These are phyloP conservation scores for Magallana ariakensis DNA, from an alignment of 1,140 invertebrate species.

Conservation along the genomic window DNA sequence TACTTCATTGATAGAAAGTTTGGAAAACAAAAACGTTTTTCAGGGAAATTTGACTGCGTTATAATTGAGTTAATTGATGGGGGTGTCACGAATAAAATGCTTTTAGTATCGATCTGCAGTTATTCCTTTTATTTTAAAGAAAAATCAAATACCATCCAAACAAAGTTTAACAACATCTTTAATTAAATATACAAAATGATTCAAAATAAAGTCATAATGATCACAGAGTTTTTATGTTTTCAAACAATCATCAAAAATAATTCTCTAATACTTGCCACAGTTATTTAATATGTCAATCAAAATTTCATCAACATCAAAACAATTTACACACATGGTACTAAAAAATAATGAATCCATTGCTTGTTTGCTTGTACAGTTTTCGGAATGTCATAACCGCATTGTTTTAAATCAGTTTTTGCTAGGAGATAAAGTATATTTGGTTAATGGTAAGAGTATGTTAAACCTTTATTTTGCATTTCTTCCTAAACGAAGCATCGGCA, in stretches of 20 bases:
- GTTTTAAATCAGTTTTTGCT: not conserved
- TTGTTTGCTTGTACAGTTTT: constrained; percentile 38
- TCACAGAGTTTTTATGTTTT: constrained; percentile 12
- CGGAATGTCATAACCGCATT: constrained; percentile 1
- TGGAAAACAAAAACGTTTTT: no score
- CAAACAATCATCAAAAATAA: constrained; percentile 22
- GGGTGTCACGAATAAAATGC: no score
- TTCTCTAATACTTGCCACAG: constrained; percentile 11
- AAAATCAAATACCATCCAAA: not conserved
- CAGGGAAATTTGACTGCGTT: no score
- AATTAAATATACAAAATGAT: constrained; percentile 27
- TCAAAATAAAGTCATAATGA: constrained; percentile 21
- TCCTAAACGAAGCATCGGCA: constrained; percentile 65
- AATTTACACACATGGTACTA: constrained; percentile 20
- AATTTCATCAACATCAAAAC: not conserved
- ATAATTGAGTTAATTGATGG: no score
- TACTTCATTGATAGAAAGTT: no score
- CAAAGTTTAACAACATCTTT: constrained; percentile 18
- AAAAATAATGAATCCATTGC: not conserved
- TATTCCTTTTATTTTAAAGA: not conserved
- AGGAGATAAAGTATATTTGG: not conserved
- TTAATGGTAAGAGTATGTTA: not conserved
- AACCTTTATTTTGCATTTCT: constrained; percentile 46
- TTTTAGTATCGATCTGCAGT: not conserved
- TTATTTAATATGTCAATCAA: not conserved